Percentiles rank a stretch among this genome's conserved stretches.
These are phyloP conservation scores for Bos taurus DNA, from an alignment of 2,113 vertebrate genomes.

Conservation along the genomic window DNA sequence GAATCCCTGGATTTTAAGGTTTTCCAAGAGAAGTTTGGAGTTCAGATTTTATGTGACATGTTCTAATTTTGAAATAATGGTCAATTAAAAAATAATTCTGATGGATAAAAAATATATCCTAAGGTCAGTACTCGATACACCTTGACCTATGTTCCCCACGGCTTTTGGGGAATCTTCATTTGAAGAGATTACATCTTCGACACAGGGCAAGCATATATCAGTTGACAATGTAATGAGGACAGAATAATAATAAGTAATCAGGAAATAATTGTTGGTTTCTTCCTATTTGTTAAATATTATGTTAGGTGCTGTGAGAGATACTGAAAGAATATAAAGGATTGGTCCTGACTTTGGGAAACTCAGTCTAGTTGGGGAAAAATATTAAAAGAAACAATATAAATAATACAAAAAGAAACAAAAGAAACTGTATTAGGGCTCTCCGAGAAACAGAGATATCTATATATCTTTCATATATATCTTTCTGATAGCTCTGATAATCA, in stretches of 20 bases:
- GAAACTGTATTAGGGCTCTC: background rate
- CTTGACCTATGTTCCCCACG: background rate
- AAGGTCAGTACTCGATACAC: background rate
- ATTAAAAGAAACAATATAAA: background rate
- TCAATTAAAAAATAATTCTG: background rate
- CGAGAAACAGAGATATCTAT: background rate
- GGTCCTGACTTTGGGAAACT: background rate
- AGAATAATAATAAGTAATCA: background rate
- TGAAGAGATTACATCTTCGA: background rate
- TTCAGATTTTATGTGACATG: constrained; percentile 8
- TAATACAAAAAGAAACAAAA: background rate
- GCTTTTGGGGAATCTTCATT: background rate
- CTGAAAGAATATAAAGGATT: background rate
- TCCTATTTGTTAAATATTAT: background rate
- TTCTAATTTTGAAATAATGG: background rate
- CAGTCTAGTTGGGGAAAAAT: background rate
- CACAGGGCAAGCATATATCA: background rate
- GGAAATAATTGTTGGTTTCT: background rate
- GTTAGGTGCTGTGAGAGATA: background rate
- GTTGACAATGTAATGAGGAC: background rate
- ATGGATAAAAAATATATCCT: background rate
- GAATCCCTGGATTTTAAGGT: background rate
- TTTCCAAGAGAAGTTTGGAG: background rate
- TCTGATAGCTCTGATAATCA: background rate
- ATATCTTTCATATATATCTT: background rate